Percentiles rank a stretch among this genome's conserved stretches.
Conservation (phyloP, 2,797 vertebrate species). For the Danionella dracula region DNA sequence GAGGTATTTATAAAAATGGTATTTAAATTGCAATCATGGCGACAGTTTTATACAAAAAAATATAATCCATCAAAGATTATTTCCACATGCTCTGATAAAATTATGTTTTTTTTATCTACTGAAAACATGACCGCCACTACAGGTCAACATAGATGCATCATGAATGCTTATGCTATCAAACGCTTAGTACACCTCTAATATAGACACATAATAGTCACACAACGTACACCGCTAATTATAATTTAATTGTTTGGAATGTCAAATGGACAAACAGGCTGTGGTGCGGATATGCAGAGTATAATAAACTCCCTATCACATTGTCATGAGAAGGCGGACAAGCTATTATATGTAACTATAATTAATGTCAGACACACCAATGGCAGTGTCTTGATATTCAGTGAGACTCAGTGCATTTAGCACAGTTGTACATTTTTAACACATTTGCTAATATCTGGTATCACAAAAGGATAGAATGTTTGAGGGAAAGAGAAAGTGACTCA, state of each 20-base stretch:
- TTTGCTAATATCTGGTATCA: not conserved
- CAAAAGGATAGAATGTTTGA: not conserved
- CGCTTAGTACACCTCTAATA: not conserved
- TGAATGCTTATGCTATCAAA: too few species aligned
- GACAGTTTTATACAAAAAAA: too few species aligned
- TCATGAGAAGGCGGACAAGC: slow-evolving; percentile 62
- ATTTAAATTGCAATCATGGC: too few species aligned
- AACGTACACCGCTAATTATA: slow-evolving; percentile 58
- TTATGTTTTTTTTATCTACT: too few species aligned
- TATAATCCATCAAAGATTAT: too few species aligned
- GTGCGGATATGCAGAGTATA: slow-evolving; percentile 49
- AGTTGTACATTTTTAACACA: slow-evolving; percentile 15
- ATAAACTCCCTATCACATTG: slow-evolving; percentile 55
- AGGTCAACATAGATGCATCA: too few species aligned
- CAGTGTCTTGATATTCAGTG: slow-evolving; percentile 60
- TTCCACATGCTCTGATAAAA: too few species aligned
- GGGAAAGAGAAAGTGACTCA: not conserved
- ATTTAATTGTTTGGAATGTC: slow-evolving; percentile 49
- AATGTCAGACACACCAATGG: slow-evolving; percentile 59
- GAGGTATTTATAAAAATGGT: too few species aligned
- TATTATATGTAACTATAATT: slow-evolving; percentile 64
- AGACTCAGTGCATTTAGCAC: slow-evolving; percentile 31
- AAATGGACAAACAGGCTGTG: slow-evolving; percentile 57
- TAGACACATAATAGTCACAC: slow-evolving; percentile 53
- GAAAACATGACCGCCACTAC: too few species aligned